A percentile compares a stretch with the other conserved stretches of the same genome.
Evolutionary conservation across 2,888 invertebrate species (phyloP).

Genomic region (Pachymerium ferrugineum): DNA sequence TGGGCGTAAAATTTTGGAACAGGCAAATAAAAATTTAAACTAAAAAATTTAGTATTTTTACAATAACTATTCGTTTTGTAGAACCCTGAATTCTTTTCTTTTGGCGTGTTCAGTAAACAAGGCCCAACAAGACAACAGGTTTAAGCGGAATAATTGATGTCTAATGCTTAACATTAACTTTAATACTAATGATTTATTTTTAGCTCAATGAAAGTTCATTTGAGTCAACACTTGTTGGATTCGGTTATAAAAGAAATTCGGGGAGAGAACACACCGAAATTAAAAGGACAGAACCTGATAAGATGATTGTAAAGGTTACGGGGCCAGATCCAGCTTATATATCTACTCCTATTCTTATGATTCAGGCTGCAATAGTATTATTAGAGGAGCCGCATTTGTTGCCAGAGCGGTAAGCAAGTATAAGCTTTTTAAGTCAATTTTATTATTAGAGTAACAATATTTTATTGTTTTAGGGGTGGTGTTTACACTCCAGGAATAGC

Average conservation of each 20-base stretch:
- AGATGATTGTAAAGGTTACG: conserved; percentile 61
- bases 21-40: too few species aligned
- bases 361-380: conserved; percentile 67
- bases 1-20: conserved; percentile 59
- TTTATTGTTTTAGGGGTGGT: conserved; percentile 64
- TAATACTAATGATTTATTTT: neutral
- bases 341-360: conserved; percentile 65
- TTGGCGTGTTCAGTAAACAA: conserved; percentile 61
- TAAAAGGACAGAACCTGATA: conserved; percentile 57
- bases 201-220: conserved; percentile 59
- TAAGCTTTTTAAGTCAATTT: neutral
- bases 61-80: conserved; percentile 45
- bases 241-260: conserved; percentile 68
- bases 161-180: conserved; percentile 40
- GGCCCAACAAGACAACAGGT: conserved; percentile 52
- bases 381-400: conserved; percentile 69
- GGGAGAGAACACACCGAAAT: conserved; percentile 54
- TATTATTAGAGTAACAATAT: conserved; percentile 16
- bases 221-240: conserved; percentile 52
- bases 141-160: neutral
- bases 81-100: conserved; percentile 65
- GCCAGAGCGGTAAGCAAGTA: conserved; percentile 60
- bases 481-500: conserved; percentile 80
- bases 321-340: conserved; percentile 73
- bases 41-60: too few species aligned